These are phyloP conservation scores for Troides oblongomaculatus DNA, from an alignment of 2,888 invertebrate genomes.

Conservation along the genomic window DNA sequence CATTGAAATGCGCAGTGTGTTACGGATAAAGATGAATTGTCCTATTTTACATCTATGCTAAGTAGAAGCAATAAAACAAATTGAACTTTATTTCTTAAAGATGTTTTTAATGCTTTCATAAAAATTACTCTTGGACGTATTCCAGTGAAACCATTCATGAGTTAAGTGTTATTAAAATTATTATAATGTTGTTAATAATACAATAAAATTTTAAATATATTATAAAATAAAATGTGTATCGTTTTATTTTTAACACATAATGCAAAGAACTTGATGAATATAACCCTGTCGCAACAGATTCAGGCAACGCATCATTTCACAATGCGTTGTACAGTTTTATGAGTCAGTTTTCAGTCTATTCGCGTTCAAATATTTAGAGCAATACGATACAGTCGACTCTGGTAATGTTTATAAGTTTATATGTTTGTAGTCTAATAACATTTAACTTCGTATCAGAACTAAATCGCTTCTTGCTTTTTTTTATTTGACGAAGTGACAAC, in stretches of 20 bases:
- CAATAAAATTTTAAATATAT: no score
- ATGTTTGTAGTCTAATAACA: neutral
- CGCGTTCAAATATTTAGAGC: neutral
- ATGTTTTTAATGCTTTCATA: conserved; percentile 21
- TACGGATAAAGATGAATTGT: conserved; percentile 21
- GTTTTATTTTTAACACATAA: conserved; percentile 5
- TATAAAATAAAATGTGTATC: neutral
- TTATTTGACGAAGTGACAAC: no score
- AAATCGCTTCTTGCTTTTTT: no score
- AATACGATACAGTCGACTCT: neutral
- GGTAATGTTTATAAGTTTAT: neutral
- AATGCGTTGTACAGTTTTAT: conserved; percentile 1
- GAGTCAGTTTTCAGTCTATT: neutral
- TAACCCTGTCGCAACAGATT: conserved; percentile 16
- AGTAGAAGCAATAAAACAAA: conserved; percentile 16
- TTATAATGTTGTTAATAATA: neutral
- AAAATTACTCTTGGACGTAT: conserved; percentile 11
- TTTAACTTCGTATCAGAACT: neutral
- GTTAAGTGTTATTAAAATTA: neutral
- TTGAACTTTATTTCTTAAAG: conserved; percentile 19
- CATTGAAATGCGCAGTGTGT: conserved; percentile 15
- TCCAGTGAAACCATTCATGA: conserved; percentile 6
- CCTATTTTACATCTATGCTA: conserved; percentile 11
- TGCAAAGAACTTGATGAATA: conserved; percentile 7
- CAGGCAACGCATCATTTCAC: conserved; percentile 21